Evolutionary conservation across 2,113 vertebrate species (phyloP), one percentile per base, ranked within the genome.

Genomic region (Syrmaticus mikado): DNA sequence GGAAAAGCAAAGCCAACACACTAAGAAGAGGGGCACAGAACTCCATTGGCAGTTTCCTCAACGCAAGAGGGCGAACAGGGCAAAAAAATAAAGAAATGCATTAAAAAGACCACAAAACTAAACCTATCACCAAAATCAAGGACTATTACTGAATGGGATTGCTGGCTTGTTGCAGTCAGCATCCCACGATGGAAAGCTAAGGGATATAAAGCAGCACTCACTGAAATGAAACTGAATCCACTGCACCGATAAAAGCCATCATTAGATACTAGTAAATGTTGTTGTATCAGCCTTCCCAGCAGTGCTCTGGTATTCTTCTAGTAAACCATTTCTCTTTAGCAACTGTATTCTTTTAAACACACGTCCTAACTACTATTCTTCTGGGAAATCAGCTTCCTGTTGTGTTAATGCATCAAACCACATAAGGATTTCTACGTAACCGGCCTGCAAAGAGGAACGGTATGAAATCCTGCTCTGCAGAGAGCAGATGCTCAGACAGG

Each of bases 321-420:
- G 80, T 75, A 90, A 94, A 58, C 65, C 70, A 85, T 89, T 93
- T 78, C 67, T 93, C 86, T 90, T 90, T 40, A 96, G 89, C 87
- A 81, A 90, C 82, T 77, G 62, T 48, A 13, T 85, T 53, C 52
- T 62, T 94, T 74, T 74, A 91, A 94, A 93, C 93, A 96, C 92
- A 92, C 36, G 90, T 95, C 95, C 73, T 74, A 83, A 96, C 93
- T 88, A 92, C 90, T 81, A 55, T 65, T 77, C 84, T 91, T 86
- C 92, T 92, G 90, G 87, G 88, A 97, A 85, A 90, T n/a, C 27
- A 85, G 93, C 92, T 95, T 90, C 88, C 66, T 1, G 60, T 86
- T 68, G 83, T 45, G 81, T 60, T 58, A 85, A 65, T 73, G 86
- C 65, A 89, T 96, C 92, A 93, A 87, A 90, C 85, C 55, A 89